phyloP scores from a whole-genome alignment of 2,113 vertebrate species.

The Labrus mixtus region DNA sequence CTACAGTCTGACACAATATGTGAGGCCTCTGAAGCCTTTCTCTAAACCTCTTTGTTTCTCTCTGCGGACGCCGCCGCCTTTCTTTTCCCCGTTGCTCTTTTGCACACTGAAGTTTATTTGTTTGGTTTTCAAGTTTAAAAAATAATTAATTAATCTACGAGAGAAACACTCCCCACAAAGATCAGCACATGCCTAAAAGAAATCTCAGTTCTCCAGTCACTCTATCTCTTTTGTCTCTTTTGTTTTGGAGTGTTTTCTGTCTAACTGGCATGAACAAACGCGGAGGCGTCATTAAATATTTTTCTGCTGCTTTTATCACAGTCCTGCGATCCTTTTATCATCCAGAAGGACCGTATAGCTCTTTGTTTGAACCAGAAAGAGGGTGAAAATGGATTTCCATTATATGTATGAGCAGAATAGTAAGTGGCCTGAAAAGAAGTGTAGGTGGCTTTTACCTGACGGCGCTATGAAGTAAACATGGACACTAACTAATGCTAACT shows the following conservation, averaged over 20 bases:
- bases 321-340: slow-evolving; percentile 28
- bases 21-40: background rate
- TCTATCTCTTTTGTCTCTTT: slow-evolving; percentile 13
- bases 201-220: slow-evolving; percentile 4
- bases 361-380: slow-evolving; percentile 21
- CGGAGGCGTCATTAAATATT: slow-evolving; percentile 27
- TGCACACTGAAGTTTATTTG: background rate
- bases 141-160: background rate
- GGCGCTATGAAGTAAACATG: background rate
- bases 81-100: background rate
- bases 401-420: slow-evolving; percentile 1
- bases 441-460: slow-evolving; percentile 13
- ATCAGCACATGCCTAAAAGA: background rate
- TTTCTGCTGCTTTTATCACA: slow-evolving; percentile 37
- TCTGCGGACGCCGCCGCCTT: background rate
- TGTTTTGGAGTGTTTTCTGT: slow-evolving; percentile 14
- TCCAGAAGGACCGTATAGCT: slow-evolving; percentile 5
- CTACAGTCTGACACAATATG: background rate
- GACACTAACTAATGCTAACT: background rate
- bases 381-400: slow-evolving; percentile 34
- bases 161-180: background rate
- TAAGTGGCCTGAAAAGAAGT: slow-evolving; percentile 1
- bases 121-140: background rate
- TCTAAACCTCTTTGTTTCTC: background rate
- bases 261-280: slow-evolving; percentile 14